Evolutionary conservation across 2,113 vertebrate genomes (phyloP), one percentile per base, ranked within the genome.

Genomic region (Jaculus jaculus): DNA sequence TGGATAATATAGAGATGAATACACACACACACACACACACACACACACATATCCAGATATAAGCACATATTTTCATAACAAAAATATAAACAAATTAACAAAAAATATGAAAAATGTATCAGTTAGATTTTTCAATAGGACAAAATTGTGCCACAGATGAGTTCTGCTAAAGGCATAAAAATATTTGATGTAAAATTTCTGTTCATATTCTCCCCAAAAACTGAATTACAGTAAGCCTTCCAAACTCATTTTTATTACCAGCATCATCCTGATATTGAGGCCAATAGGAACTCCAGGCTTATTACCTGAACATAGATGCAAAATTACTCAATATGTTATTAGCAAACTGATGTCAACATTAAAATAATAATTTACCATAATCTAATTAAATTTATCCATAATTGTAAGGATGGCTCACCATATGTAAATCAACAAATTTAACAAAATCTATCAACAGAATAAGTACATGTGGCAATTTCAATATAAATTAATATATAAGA

Each of bases 71-170:
- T 28, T 47, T 47, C 42, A 47, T 47, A 66, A 66, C 13, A 30
- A 68, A 90, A 65, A 83, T 65, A 18, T 66, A 17, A 54, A 54
- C 16, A 74, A 72, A 65, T 24, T 5, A 51, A 51, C 47, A 51
- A 21, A 23, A 7, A 34, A 34, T 63, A 87, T 77, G 15, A 32
- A 21, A 24, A 83, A 37, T 74, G 9, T 72, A 83, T 34, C 7
- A 28, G n/a, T 61, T 61, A 72, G 32, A 34, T 34, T 4, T 37
- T 13, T 66, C 32, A 16, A 15, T 42, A 54, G 32, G 18, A 65
- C 23, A 12, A 37, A 4, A 9, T 11, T 18, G 1, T 24, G 54
- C 54, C 12, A 54, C 3, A 7, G 5, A 0, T 37, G n/a, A 66
- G 51, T 66, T 75, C 7, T 11, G 21, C 12, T 0, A 65, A 74